phyloP scores from a whole-genome alignment of 2,113 vertebrate species.

The Hoplias malabaricus region DNA sequence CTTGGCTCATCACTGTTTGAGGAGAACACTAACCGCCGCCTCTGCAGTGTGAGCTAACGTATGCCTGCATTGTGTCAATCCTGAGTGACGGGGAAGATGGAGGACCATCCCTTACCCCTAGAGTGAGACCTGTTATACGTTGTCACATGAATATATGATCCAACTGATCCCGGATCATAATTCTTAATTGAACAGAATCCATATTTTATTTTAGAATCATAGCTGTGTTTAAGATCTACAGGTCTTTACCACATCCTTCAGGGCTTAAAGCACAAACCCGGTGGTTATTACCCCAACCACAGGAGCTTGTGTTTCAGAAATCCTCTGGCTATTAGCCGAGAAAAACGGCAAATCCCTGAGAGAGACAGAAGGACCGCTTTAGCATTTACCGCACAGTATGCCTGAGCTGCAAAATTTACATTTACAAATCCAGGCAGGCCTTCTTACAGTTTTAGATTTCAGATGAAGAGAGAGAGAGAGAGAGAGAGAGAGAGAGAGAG shows the following conservation, averaged over 20 bases:
- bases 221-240: not conserved
- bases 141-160: too few species aligned
- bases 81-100: too few species aligned
- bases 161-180: not conserved
- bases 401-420: not conserved
- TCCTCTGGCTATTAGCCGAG: not conserved
- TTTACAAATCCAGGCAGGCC: not conserved
- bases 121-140: too few species aligned
- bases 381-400: not conserved
- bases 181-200: not conserved
- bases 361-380: not conserved
- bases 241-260: not conserved
- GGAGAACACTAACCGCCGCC: too few species aligned
- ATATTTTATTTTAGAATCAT: not conserved
- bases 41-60: too few species aligned
- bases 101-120: too few species aligned
- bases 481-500: constrained; percentile 8
- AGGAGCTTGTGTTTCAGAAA: not conserved
- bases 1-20: too few species aligned
- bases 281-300: not conserved
- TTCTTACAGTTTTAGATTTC: not conserved
- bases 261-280: not conserved
- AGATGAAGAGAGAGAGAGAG: constrained; percentile 3
- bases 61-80: too few species aligned
- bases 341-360: not conserved